Conservation (phyloP, 2,797 vertebrate genomes). For the Heteromormyrus szaboi region DNA sequence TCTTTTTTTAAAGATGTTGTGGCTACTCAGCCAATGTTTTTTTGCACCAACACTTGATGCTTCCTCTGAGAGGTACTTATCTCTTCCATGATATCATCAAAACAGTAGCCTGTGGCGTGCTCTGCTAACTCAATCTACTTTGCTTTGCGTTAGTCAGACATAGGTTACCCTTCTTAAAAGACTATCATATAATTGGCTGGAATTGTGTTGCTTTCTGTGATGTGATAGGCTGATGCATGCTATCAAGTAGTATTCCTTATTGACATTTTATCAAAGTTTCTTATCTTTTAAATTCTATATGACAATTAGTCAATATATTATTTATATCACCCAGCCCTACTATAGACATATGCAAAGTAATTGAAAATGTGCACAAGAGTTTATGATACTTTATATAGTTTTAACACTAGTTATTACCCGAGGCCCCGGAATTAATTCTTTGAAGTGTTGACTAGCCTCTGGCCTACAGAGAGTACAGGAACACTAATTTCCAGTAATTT, state of each 20-base stretch:
- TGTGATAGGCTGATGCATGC: not conserved
- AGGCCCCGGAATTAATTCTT: not conserved
- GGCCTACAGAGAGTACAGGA: not conserved
- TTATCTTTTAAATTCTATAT: not conserved
- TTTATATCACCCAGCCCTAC: not conserved
- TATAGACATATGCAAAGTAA: conserved; percentile 1
- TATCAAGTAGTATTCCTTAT: not conserved
- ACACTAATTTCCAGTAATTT: conserved; percentile 1
- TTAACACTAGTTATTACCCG: not conserved
- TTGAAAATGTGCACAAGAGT: not conserved
- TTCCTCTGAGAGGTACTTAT: not conserved
- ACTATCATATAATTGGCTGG: not conserved
- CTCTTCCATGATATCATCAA: not conserved
- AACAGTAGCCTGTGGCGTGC: not conserved
- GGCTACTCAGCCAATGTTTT: not conserved
- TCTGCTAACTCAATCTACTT: not conserved
- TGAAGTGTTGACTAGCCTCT: conserved; percentile 5
- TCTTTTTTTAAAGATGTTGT: not conserved
- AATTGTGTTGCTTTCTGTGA: not conserved
- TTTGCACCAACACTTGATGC: not conserved
- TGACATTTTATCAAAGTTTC: not conserved
- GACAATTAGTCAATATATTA: not conserved
- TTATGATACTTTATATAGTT: conserved; percentile 5
- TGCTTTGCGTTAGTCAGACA: not conserved
- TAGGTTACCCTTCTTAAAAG: not conserved